Conservation (phyloP, 2,888 invertebrate genomes). For the Lycocerus yunnanus region DNA sequence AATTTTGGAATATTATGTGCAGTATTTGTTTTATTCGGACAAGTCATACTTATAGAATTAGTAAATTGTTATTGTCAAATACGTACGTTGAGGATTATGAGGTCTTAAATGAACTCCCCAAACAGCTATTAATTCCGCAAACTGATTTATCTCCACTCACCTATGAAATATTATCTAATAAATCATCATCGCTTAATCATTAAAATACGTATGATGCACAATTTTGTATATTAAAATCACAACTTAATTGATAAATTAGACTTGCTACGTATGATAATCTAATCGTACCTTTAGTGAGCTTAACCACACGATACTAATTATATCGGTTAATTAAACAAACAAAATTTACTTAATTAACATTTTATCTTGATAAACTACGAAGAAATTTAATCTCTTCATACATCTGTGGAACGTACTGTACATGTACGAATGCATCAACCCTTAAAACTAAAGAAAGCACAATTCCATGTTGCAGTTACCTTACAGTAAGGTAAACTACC, state of each 20-base stretch:
- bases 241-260: background rate
- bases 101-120: slow-evolving; percentile 40
- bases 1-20: background rate
- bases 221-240: background rate
- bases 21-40: background rate
- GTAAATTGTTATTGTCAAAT: slow-evolving; percentile 14
- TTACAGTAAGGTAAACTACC: slow-evolving; percentile 7
- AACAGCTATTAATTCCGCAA: slow-evolving; percentile 39
- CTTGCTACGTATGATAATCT: background rate
- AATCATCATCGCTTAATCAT: slow-evolving; percentile 30
- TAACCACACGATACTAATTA: background rate
- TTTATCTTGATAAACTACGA: background rate
- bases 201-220: slow-evolving; percentile 28
- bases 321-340: background rate
- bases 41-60: background rate
- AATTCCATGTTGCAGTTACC: slow-evolving; percentile 21
- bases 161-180: slow-evolving; percentile 37
- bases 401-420: slow-evolving; percentile 25
- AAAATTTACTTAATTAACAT: background rate
- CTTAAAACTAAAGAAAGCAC: slow-evolving; percentile 32
- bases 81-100: slow-evolving; percentile 32
- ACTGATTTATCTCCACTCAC: slow-evolving; percentile 38
- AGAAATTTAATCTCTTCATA: background rate
- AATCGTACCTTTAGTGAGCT: background rate
- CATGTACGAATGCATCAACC: slow-evolving; percentile 32